Evolutionary conservation across 1,140 invertebrate species (phyloP), one percentile per base, ranked within the genome.

Genomic region (Papilio helenus): DNA sequence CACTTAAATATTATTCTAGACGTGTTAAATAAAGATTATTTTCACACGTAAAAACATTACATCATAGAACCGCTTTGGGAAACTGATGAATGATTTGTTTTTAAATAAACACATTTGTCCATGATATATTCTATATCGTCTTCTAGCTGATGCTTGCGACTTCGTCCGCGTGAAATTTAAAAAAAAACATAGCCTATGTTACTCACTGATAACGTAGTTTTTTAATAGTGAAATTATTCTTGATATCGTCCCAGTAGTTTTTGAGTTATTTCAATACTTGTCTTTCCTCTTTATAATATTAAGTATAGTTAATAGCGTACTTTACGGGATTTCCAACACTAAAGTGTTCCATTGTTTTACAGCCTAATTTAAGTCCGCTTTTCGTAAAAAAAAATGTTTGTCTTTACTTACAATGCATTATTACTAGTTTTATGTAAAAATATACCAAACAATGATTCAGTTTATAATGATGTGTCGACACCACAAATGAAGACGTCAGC

Each of bases 401-500:
- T 68, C 2, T 68, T 3, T 68, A 34, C 26, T 12, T 29, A 68
- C 26, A 16, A 29, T 68, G 61, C 20, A 29, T 26, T 10, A 61
- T 58, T 61, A 26, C 26, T 23, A 58, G 0, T 61, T 29, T 61
- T 26, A 61, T 9, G 9, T 61, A 61, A 26, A 26, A 61, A 61
- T 10, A 26, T 26, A 61, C 10, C 58, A 61, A 3, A 29, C 0
- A 5, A 20, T 9, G 20, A 58, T 23, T 65, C 12, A 16, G 20
- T 73, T 44, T 20, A 0, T 73, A 23, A 23, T 74, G 14, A 26
- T 72, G 72, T 74, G 44, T 68, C 10, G 61, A 44, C 72, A 73
- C 44, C 44, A 73, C 72, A 73, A 73, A 73, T 73, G 12, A 73
- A 49, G 72, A 49, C 72, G 72, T 14, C 42, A 29, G 72, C n/a